Evolutionary conservation across 2,797 vertebrate species (phyloP), one percentile per base, ranked within the genome.

Genomic region (Geotrypetes seraphini): DNA sequence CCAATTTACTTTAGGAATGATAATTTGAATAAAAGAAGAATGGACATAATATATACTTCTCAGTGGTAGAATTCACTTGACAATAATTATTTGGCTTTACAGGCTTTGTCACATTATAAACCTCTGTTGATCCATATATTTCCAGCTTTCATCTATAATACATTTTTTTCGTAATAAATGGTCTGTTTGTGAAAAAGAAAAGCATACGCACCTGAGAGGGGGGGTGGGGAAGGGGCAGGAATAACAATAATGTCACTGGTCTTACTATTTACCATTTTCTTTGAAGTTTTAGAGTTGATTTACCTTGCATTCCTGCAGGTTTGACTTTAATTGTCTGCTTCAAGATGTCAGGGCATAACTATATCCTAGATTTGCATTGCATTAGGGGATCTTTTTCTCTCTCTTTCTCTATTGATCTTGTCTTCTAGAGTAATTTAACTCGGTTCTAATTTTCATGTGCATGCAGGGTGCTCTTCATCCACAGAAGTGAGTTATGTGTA

Each of bases 401-500:
- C 39, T 30, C 51, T 41, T 54, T 66, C 42, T 61, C 64, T 69
- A 66, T 57, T 66, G 70, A 78, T 78, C 63, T 48, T 50, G 46
- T 75, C 67, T 76, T 43, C 24, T 1, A 30, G 64, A 73, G 69
- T 80, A 75, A 85, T 84, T 80, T 75, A 77, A 73, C 73, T 77
- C 64, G 45, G 66, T 74, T 81, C 72, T 79, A 73, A 81, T 85
- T 80, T 82, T 75, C 79, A 65, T 63, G 61, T 54, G 58, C 71
- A 66, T 28, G 64, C 45, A 7, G 63, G 69, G 57, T 53, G 64
- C 58, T 75, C 66, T 56, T 57, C 50, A 63, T 47, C 56, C 57
- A 45, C 18, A 43, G 59, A 71, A 72, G 77, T 83, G 81, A 85
- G 70, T 84, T 77, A 85, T 83, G 75, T 63, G 60, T 69, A 76